Evolutionary conservation across 2,888 invertebrate genomes (phyloP).

Genomic region (Isotomurus palustris): DNA sequence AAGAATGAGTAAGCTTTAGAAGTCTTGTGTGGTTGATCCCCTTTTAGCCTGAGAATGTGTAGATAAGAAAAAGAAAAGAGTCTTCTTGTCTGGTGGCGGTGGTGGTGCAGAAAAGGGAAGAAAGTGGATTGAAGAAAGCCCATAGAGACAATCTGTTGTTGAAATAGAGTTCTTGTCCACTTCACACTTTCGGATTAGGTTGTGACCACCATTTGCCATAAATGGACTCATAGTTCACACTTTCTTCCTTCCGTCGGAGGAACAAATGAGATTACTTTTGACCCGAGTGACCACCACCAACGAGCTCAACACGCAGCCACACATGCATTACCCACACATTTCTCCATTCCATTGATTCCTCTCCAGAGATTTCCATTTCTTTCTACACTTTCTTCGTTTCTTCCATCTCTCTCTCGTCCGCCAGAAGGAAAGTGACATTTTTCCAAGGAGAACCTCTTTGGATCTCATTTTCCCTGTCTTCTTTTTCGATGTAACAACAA

Average conservation of each 20-base stretch:
- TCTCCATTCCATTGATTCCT: constrained; percentile 30
- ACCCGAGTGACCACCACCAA: neutral
- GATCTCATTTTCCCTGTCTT: too few species aligned
- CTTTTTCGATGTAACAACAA: too few species aligned
- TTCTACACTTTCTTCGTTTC: neutral
- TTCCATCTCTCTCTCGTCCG: too few species aligned
- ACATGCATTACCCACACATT: too few species aligned
- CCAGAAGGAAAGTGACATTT: too few species aligned
- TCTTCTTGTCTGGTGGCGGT: neutral
- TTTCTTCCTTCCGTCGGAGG: constrained; percentile 23
- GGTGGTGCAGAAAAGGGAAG: neutral
- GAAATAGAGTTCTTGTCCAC: constrained; percentile 5
- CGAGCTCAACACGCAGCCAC: neutral
- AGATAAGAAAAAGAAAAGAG: neutral
- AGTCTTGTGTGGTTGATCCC: too few species aligned
- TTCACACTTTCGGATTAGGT: neutral
- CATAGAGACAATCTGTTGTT: constrained; percentile 31
- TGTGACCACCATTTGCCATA: constrained; percentile 44
- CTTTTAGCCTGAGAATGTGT: too few species aligned
- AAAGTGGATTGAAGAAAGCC: constrained; percentile 11
- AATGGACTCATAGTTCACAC: constrained; percentile 42
- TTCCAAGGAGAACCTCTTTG: too few species aligned
- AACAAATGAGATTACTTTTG: too few species aligned
- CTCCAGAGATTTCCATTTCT: constrained; percentile 26
- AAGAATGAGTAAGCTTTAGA: too few species aligned